These are phyloP conservation scores for Acipenser transmontanus DNA, from an alignment of 2,797 vertebrate species.

Conservation along the genomic window DNA sequence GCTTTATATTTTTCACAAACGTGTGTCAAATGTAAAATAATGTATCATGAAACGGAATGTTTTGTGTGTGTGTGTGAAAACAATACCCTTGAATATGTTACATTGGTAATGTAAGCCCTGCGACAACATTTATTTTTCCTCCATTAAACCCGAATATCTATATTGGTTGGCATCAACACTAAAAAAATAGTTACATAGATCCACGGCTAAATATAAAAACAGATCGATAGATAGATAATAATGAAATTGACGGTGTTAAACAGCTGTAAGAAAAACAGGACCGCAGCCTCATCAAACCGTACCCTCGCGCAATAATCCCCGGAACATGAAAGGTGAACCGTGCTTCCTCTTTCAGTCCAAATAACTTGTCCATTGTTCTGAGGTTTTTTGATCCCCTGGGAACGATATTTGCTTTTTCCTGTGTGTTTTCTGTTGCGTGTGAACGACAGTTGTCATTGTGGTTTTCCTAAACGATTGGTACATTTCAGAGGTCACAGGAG, in stretches of 20 bases:
- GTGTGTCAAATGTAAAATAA: too few species aligned
- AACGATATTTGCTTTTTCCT: not conserved
- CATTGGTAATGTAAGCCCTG: too few species aligned
- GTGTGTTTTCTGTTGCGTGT: conserved; percentile 1
- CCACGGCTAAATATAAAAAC: too few species aligned
- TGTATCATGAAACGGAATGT: too few species aligned
- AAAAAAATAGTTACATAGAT: not conserved
- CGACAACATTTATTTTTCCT: too few species aligned
- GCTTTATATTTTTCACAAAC: too few species aligned
- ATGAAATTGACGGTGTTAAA: not conserved
- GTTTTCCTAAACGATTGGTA: not conserved
- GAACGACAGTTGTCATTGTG: not conserved
- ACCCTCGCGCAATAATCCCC: not conserved
- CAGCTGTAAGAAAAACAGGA: not conserved
- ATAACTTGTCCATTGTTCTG: not conserved
- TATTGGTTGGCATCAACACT: too few species aligned
- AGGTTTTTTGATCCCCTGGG: not conserved
- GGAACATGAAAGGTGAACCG: not conserved
- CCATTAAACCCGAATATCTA: too few species aligned
- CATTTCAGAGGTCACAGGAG: conserved; percentile 23
- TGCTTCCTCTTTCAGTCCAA: not conserved
- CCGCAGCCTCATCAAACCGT: not conserved
- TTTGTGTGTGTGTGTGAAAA: too few species aligned
- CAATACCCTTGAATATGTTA: too few species aligned
- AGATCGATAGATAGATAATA: not conserved